Conservation (phyloP, 2,888 invertebrate genomes). For the Drosophila falleni region DNA sequence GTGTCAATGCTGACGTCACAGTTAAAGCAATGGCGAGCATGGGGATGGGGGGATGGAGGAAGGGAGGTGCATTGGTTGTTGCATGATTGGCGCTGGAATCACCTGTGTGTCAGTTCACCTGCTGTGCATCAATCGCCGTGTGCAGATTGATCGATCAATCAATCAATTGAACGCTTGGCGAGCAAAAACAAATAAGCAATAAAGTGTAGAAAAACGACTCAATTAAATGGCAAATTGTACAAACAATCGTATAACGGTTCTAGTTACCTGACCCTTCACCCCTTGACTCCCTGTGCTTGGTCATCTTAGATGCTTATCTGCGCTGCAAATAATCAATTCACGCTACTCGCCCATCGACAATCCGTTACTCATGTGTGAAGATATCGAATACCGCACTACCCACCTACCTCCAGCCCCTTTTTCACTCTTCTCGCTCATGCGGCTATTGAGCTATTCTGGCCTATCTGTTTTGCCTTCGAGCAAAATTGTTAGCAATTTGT, state of each 20-base stretch:
- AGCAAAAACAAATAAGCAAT: slow-evolving; percentile 45
- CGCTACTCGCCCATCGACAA: slow-evolving; percentile 29
- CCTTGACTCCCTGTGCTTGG: not conserved
- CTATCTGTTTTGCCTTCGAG: not conserved
- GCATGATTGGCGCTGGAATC: not conserved
- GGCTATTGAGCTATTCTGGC: not conserved
- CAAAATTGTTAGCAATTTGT: slow-evolving; percentile 2
- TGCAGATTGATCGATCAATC: slow-evolving; percentile 41
- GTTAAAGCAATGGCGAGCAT: not conserved
- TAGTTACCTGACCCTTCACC: not conserved
- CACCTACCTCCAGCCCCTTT: too few relatives aligned
- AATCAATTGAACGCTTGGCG: slow-evolving; percentile 35
- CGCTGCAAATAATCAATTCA: slow-evolving; percentile 51
- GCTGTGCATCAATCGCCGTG: slow-evolving; percentile 31
- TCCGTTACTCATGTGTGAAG: slow-evolving; percentile 28
- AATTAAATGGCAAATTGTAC: slow-evolving; percentile 36
- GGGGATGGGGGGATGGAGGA: not conserved
- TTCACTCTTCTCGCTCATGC: not conserved
- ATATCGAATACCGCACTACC: slow-evolving; percentile 19
- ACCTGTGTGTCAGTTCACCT: slow-evolving; percentile 14
- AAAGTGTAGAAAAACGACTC: slow-evolving; percentile 37
- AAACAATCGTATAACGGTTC: slow-evolving; percentile 17
- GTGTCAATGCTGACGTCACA: slow-evolving; percentile 77
- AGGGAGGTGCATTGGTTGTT: not conserved
- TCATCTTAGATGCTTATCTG: slow-evolving; percentile 10